Base-by-base conservation (phyloP, 2,888 invertebrate genomes). In the Hedya salicella region DNA sequence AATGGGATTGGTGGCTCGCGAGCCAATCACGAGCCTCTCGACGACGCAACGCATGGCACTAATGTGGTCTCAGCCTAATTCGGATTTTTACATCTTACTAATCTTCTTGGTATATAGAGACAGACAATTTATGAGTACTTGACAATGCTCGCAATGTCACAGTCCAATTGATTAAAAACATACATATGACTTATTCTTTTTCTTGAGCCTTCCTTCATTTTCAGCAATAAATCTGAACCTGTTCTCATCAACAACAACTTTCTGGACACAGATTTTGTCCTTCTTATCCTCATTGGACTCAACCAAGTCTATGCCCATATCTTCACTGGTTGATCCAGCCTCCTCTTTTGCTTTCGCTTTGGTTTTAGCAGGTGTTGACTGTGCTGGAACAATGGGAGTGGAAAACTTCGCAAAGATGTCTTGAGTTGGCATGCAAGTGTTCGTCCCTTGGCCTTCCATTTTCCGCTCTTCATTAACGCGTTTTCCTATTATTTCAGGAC, bases 401-500 rank as follows among this genome's bases (percentile, higher is more conserved):
- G 6, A 25, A 25, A 25, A 25, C n/a, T 25, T 25, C 6, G 25
- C 25, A 25, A 25, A 6, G 25, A 25, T 25, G 4, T 25, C 25
- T 25, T 25, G 4, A 6, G 6, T 4, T 25, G 25, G 5, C 25
- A 25, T 46, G 57, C 16, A 17, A 42, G 30, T 30, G 2, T 11
- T 61, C 9, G 9, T 36, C 11, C n/a, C n/a, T n/a, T n/a, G n/a
- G n/a, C n/a, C 9, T 36, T 36, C 2, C 36, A 36, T 36, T 25
- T 25, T 25, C n/a, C 25, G 36, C 9, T 30, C 14, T 11, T 19
- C 17, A 36, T 5, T 3, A 1, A 1, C 3, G 6, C 11, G 32
- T 9, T 30, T 66, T 9, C 66, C 61, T 16, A 49, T n/a, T 61
- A 30, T 11, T 50, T 62, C 62, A 19, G 78, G 75, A 9, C 67